Evolutionary conservation across 2,113 vertebrate genomes (phyloP).

Genomic region (Uropsilus gracilis): DNA sequence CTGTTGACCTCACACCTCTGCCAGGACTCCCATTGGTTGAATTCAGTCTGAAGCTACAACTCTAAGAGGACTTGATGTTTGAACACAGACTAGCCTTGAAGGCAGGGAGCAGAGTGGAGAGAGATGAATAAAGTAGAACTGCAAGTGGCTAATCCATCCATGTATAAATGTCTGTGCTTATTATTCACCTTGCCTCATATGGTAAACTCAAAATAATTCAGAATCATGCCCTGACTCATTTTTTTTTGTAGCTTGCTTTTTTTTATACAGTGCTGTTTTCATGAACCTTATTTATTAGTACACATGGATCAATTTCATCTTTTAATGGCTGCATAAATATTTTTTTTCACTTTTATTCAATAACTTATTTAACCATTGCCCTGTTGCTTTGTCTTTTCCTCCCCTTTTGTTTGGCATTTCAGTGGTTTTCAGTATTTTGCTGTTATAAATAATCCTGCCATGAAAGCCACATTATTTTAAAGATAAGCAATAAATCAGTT

Average conservation of each 20-base stretch:
- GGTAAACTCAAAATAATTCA: not conserved
- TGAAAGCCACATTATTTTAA: conserved; percentile 12
- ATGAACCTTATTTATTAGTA: not conserved
- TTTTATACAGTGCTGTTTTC: not conserved
- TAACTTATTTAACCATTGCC: not conserved
- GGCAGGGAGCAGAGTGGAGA: not conserved
- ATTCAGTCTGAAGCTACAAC: not conserved
- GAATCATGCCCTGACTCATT: not conserved
- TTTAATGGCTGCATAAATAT: not conserved
- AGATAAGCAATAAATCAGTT: not conserved
- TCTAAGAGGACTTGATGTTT: not conserved
- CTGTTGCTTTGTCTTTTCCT: not conserved
- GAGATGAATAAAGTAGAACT: not conserved
- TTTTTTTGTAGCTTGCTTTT: not conserved
- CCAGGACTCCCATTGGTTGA: not conserved
- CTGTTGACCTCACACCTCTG: not conserved
- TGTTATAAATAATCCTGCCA: not conserved
- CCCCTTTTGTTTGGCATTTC: not conserved
- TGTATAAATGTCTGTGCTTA: not conserved
- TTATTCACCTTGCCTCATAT: not conserved
- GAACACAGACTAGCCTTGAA: not conserved
- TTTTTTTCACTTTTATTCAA: not conserved
- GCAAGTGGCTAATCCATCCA: not conserved
- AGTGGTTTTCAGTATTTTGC: not conserved
- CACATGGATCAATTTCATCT: not conserved